Evolutionary conservation across 1,140 invertebrate species (phyloP).

Genomic region (Drosophila pectinifera): DNA sequence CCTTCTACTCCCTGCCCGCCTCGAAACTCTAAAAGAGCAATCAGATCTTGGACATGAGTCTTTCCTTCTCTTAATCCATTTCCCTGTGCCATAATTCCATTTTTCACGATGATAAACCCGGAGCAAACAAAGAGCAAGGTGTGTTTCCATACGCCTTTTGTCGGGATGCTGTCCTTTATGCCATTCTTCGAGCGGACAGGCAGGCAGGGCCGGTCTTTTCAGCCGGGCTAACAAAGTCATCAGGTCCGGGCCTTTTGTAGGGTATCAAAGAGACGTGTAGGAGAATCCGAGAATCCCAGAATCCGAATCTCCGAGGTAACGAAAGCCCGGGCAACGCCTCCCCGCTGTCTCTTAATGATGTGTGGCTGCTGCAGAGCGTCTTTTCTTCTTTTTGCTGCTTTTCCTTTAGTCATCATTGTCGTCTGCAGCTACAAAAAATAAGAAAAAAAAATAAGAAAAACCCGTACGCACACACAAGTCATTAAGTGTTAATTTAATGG

Average conservation of each 20-base stretch:
- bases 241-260: slow-evolving; percentile 36
- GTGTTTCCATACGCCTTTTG: slow-evolving; percentile 37
- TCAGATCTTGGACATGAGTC: slow-evolving; percentile 34
- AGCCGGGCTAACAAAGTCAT: slow-evolving; percentile 56
- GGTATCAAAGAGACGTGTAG: slow-evolving; percentile 44
- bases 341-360: slow-evolving; percentile 79
- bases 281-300: slow-evolving; percentile 10
- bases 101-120: slow-evolving; percentile 41
- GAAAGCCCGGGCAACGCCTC: slow-evolving; percentile 58
- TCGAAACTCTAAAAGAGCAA: slow-evolving; percentile 30
- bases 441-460: slow-evolving; percentile 8
- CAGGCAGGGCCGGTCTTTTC: slow-evolving; percentile 10
- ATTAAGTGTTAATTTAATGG: slow-evolving; percentile 83
- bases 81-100: slow-evolving; percentile 47
- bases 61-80: slow-evolving; percentile 41
- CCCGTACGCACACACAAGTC: slow-evolving; percentile 69
- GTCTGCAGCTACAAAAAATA: slow-evolving; percentile 56
- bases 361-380: slow-evolving; percentile 76
- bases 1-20: too few relatives aligned
- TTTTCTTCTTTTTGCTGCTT: slow-evolving; percentile 32
- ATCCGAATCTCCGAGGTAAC: slow-evolving; percentile 37
- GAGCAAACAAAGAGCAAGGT: slow-evolving; percentile 33
- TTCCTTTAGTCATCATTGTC: slow-evolving; percentile 61
- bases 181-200: slow-evolving; percentile 12
- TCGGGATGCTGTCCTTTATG: slow-evolving; percentile 33